Percentiles rank a stretch among this genome's conserved stretches.
Evolutionary conservation across 2,113 vertebrate genomes (phyloP).

Genomic region (Pseudopipra pipra): DNA sequence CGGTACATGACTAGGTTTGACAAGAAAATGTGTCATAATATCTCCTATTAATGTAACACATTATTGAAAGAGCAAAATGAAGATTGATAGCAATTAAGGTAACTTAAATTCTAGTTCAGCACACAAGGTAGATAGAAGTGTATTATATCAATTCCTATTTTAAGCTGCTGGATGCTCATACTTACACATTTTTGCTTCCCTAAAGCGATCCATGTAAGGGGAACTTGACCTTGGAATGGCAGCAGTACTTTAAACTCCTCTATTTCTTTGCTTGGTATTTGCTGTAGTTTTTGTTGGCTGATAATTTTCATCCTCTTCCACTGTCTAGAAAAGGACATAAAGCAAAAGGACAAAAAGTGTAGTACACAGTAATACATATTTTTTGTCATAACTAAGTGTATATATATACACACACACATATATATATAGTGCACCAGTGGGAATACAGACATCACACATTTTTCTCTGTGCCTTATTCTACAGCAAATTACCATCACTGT

Average conservation of each 20-base stretch:
- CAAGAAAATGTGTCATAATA: conserved; percentile 15
- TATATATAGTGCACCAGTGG: neutral
- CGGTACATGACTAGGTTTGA: neutral
- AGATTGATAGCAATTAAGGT: neutral
- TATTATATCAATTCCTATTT: neutral
- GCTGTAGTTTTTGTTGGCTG: neutral
- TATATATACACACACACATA: too few relatives aligned
- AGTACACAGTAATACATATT: neutral
- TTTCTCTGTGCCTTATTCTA: neutral
- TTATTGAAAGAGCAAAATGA: conserved; percentile 32
- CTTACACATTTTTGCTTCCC: neutral
- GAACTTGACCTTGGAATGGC: conserved; percentile 5
- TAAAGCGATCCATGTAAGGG: neutral
- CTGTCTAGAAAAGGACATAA: neutral
- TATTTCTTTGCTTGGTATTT: neutral
- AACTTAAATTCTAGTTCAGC: conserved; percentile 1
- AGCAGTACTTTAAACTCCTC: neutral
- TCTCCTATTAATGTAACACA: neutral
- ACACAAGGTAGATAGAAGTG: neutral
- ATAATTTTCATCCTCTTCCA: conserved; percentile 12
- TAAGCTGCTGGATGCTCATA: neutral
- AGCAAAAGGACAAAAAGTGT: neutral
- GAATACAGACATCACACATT: neutral
- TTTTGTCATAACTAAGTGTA: neutral
- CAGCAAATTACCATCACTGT: neutral